These are phyloP conservation scores for Ophioninae sp. DNA, from an alignment of 2,888 invertebrate species.

Conservation along the genomic window DNA sequence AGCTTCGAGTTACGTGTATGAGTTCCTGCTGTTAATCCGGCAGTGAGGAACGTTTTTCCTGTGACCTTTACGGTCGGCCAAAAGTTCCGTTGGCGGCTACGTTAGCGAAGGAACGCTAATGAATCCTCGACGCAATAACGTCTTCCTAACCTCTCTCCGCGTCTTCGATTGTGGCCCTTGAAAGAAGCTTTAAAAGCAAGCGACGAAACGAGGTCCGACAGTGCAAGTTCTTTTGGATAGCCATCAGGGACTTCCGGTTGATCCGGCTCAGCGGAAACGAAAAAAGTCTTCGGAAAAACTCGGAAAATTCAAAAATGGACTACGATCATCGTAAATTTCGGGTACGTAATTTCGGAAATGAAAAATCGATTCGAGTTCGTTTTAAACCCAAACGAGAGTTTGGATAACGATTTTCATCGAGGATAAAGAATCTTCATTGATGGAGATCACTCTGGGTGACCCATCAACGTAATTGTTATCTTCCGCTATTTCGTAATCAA, in stretches of 20 bases:
- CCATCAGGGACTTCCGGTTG: not conserved
- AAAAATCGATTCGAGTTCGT: no score
- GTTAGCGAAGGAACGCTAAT: constrained; percentile 39
- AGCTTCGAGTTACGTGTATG: not conserved
- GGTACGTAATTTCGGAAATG: not conserved
- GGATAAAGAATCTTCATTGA: constrained; percentile 17
- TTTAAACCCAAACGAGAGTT: no score
- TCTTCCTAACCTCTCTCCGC: constrained; percentile 7
- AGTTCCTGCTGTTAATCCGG: not conserved
- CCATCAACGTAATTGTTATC: constrained; percentile 42
- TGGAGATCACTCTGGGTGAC: not conserved
- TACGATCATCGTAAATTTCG: not conserved
- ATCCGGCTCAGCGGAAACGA: not conserved
- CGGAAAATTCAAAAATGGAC: not conserved
- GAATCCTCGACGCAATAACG: not conserved
- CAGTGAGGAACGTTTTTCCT: constrained; percentile 6
- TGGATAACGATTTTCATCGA: no score
- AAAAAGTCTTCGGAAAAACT: not conserved
- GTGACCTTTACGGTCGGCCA: constrained; percentile 5
- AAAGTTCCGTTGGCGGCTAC: constrained; percentile 24
- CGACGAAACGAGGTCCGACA: not conserved
- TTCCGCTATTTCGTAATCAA: constrained; percentile 53
- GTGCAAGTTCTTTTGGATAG: not conserved
- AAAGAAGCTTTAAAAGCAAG: constrained; percentile 33
- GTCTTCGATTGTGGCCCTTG: not conserved